Evolutionary conservation across 2,113 vertebrate genomes (phyloP).

Genomic region (Leptobrachium ailaonicum): DNA sequence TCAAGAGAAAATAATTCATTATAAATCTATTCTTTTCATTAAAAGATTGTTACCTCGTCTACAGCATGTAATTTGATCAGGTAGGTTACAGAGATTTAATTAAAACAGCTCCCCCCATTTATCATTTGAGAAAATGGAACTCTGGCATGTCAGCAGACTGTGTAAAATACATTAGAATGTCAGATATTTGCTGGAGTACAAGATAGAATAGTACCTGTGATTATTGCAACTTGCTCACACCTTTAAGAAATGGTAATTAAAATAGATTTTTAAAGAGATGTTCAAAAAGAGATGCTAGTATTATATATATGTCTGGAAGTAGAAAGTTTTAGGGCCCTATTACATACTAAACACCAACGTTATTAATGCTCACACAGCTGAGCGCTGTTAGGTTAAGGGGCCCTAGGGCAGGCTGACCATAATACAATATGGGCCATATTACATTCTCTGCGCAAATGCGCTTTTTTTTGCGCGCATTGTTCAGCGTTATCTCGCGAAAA

Average conservation of each 20-base stretch:
- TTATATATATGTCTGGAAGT: neutral
- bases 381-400: too few relatives aligned
- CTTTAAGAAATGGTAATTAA: constrained; percentile 5
- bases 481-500: too few relatives aligned
- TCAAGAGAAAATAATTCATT: constrained; percentile 26
- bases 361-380: too few relatives aligned
- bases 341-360: too few relatives aligned
- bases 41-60: constrained; percentile 36
- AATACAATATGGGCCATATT: too few relatives aligned
- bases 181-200: constrained; percentile 10
- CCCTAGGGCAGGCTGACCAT: too few relatives aligned
- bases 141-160: constrained; percentile 20
- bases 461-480: too few relatives aligned
- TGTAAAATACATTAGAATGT: constrained; percentile 27
- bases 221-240: constrained; percentile 11
- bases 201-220: constrained; percentile 10
- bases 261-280: neutral
- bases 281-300: neutral
- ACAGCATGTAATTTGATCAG: constrained; percentile 34
- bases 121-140: constrained; percentile 37
- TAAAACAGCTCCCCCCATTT: constrained; percentile 31
- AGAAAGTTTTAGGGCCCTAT: too few relatives aligned
- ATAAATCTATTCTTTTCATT: constrained; percentile 44
- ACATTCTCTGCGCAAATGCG: too few relatives aligned
- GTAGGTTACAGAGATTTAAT: constrained; percentile 43